These are phyloP conservation scores for Drosophila subpulchrella DNA, from an alignment of 1,140 invertebrate species.

Conservation along the genomic window DNA sequence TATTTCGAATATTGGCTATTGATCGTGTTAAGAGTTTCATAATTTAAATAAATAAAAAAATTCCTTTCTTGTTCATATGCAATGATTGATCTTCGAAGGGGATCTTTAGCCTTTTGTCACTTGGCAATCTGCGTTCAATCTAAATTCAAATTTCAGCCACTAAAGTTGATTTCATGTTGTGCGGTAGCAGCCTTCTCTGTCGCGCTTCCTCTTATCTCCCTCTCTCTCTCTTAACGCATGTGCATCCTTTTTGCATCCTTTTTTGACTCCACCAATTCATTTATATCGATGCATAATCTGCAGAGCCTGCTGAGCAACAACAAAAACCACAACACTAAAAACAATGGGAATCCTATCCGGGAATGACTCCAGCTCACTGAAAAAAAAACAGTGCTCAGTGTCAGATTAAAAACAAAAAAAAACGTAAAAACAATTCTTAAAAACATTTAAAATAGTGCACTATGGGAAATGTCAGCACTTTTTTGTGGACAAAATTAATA, in stretches of 20 bases:
- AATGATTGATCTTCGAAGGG: not conserved
- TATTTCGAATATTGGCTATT: too few species aligned
- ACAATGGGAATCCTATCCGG: constrained; percentile 40
- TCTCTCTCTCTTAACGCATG: constrained; percentile 3
- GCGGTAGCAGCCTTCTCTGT: not conserved
- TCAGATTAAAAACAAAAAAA: too few species aligned
- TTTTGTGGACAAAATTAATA: too few species aligned
- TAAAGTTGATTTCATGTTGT: constrained; percentile 12
- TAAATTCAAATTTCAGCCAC: constrained; percentile 27
- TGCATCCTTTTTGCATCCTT: constrained; percentile 24
- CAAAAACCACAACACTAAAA: constrained; percentile 25
- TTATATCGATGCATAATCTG: constrained; percentile 54
- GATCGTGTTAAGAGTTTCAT: too few species aligned
- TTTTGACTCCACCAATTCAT: constrained; percentile 42
- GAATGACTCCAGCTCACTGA: constrained; percentile 18
- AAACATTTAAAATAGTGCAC: too few species aligned
- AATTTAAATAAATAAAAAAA: too few species aligned
- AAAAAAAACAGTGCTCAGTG: not conserved
- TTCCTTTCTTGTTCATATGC: not conserved
- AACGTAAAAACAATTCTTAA: not conserved
- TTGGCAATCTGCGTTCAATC: constrained; percentile 7
- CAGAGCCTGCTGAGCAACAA: constrained; percentile 34
- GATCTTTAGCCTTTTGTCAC: not conserved
- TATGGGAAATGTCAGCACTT: too few species aligned
- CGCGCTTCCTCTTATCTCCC: not conserved